Evolutionary conservation across 2,888 invertebrate genomes (phyloP).

Genomic region (Nipponacmea schrenckii): DNA sequence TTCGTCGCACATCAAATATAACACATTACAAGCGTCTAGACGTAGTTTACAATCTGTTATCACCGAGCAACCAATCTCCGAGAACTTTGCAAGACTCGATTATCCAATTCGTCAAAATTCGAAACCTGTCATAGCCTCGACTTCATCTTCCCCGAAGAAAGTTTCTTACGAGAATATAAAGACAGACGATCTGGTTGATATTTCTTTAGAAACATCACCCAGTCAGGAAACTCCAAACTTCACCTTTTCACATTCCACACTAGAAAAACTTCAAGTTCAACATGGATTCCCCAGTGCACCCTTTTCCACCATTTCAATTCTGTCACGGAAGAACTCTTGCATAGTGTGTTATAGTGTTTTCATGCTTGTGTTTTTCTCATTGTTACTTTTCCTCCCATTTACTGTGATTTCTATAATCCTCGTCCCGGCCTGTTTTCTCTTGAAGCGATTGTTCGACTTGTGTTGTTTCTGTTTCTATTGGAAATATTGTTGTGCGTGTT

Average conservation of each 20-base stretch:
- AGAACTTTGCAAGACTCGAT: not conserved
- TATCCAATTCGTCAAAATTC: slow-evolving; percentile 6
- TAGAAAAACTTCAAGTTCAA: slow-evolving; percentile 44
- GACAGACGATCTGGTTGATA: slow-evolving; percentile 15
- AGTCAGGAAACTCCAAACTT: slow-evolving; percentile 4
- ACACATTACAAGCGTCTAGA: not conserved
- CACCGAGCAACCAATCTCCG: slow-evolving; percentile 12
- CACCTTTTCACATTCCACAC: slow-evolving; percentile 23
- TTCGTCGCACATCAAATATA: not conserved
- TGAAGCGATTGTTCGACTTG: slow-evolving; percentile 55
- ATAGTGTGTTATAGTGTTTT: slow-evolving; percentile 46
- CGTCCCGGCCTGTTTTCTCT: slow-evolving; percentile 63
- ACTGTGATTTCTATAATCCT: slow-evolving; percentile 66
- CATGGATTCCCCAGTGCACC: slow-evolving; percentile 65
- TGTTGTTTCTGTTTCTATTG: slow-evolving; percentile 58
- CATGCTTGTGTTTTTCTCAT: slow-evolving; percentile 62
- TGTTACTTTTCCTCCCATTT: slow-evolving; percentile 69
- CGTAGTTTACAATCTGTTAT: slow-evolving; percentile 13
- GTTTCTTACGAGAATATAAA: slow-evolving; percentile 12
- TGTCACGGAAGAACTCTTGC: slow-evolving; percentile 67
- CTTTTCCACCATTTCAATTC: slow-evolving; percentile 66
- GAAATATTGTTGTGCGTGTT: slow-evolving; percentile 53
- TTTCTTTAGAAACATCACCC: slow-evolving; percentile 20
- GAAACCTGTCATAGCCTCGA: slow-evolving; percentile 10
- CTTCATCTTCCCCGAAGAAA: slow-evolving; percentile 10